These are phyloP conservation scores for Spodoptera litura DNA, from an alignment of 1,140 invertebrate genomes.

Conservation along the genomic window DNA sequence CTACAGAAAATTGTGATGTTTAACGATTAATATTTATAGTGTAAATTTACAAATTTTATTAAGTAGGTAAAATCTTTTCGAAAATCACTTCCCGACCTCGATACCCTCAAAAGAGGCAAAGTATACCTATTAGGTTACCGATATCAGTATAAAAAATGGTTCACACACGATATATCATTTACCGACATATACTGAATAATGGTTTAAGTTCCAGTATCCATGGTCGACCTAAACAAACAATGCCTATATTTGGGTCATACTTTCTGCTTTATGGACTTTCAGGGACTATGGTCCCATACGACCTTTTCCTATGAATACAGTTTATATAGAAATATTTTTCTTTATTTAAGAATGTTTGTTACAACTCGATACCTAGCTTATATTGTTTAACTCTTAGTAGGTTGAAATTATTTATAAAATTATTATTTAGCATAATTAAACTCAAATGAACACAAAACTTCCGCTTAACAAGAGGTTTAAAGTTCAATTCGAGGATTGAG, in stretches of 20 bases:
- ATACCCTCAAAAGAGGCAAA: too few species aligned
- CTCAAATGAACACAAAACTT: background rate
- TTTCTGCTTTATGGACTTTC: conserved; percentile 54
- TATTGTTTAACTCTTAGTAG: background rate
- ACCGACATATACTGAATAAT: conserved; percentile 50
- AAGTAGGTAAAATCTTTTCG: too few species aligned
- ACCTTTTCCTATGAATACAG: conserved; percentile 34
- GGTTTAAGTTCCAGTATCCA: conserved; percentile 51
- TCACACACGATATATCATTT: conserved; percentile 17
- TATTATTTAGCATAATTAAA: background rate
- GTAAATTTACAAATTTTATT: too few species aligned
- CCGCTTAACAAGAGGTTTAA: too few species aligned
- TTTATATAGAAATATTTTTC: conserved; percentile 19
- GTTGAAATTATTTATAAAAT: background rate
- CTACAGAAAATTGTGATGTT: too few species aligned
- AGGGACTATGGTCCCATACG: conserved; percentile 41
- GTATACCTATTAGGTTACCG: background rate
- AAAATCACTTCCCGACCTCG: too few species aligned
- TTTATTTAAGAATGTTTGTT: conserved; percentile 5
- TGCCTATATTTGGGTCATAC: conserved; percentile 53
- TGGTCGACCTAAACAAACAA: conserved; percentile 55
- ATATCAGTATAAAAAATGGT: conserved; percentile 16
- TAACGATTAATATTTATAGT: too few species aligned
- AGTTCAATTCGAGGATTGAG: too few species aligned
- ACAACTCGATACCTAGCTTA: background rate